A percentile compares a stretch with the other conserved stretches of the same genome.
These are phyloP conservation scores for Agonopterix alstromeriana DNA, from an alignment of 2,888 invertebrate species.

Conservation along the genomic window DNA sequence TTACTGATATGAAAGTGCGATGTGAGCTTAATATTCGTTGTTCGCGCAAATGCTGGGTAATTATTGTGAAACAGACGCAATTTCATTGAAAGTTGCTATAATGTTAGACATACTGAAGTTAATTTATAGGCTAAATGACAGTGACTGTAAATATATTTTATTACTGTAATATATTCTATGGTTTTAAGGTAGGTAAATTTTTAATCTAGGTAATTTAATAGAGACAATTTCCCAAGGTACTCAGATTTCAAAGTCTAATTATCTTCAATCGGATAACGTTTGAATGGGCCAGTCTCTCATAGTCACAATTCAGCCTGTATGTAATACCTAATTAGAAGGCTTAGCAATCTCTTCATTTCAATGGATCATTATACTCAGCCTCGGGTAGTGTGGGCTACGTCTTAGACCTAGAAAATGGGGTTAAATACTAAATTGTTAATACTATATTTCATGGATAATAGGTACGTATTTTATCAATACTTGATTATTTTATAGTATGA, in stretches of 20 bases:
- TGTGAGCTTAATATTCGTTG: slow-evolving; percentile 17
- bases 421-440: background rate
- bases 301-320: slow-evolving; percentile 41
- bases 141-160: too few species aligned
- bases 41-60: slow-evolving; percentile 20
- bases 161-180: too few species aligned
- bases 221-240: background rate
- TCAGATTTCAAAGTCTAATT: slow-evolving; percentile 34
- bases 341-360: slow-evolving; percentile 38
- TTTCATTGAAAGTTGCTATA: too few species aligned
- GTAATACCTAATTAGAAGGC: slow-evolving; percentile 54
- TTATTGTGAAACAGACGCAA: slow-evolving; percentile 8
- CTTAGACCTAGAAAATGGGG: slow-evolving; percentile 1
- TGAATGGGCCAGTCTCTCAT: slow-evolving; percentile 55
- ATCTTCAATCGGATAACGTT: slow-evolving; percentile 53
- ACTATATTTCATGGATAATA: too few species aligned
- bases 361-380: slow-evolving; percentile 52
- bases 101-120: too few species aligned
- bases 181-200: slow-evolving; percentile 1
- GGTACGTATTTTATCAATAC: too few species aligned
- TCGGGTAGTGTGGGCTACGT: slow-evolving; percentile 32
- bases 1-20: slow-evolving; percentile 21
- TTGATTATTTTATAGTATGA: too few species aligned
- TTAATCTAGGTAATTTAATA: slow-evolving; percentile 3
- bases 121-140: too few species aligned